Percentiles rank a stretch among this genome's conserved stretches.
Evolutionary conservation across 2,888 invertebrate genomes (phyloP).

Genomic region (Tetragnatha montana): DNA sequence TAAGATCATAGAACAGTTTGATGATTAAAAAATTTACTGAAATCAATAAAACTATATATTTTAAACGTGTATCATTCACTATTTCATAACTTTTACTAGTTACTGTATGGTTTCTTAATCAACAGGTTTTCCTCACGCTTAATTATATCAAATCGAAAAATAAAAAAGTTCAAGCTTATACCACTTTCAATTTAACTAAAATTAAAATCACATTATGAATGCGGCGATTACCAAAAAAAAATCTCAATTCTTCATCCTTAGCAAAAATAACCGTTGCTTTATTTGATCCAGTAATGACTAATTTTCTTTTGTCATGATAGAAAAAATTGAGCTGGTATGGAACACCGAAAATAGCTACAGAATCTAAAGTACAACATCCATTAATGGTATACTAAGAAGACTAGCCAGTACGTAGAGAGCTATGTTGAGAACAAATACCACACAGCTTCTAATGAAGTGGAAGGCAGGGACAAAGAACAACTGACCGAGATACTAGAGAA

Average conservation of each 20-base stretch:
- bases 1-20: too few relatives aligned
- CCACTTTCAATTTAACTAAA: too few relatives aligned
- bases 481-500: neutral
- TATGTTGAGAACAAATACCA: slow-evolving; percentile 17
- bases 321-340: slow-evolving; percentile 48
- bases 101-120: too few relatives aligned
- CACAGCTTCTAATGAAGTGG: slow-evolving; percentile 10
- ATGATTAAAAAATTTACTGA: too few relatives aligned
- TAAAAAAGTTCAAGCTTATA: too few relatives aligned
- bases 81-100: too few relatives aligned
- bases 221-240: neutral
- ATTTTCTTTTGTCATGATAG: neutral
- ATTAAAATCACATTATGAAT: too few relatives aligned
- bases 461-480: slow-evolving; percentile 20
- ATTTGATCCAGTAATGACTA: slow-evolving; percentile 17
- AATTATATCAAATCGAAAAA: too few relatives aligned
- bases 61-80: too few relatives aligned
- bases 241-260: neutral
- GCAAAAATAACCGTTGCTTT: slow-evolving; percentile 53
- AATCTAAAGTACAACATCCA: slow-evolving; percentile 7
- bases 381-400: neutral
- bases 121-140: too few relatives aligned
- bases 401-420: slow-evolving; percentile 19
- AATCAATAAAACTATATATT: too few relatives aligned
- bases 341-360: slow-evolving; percentile 42